Evolutionary conservation across 2,888 invertebrate species (phyloP), one percentile per base, ranked within the genome.

Genomic region (Cheilosia impressa): DNA sequence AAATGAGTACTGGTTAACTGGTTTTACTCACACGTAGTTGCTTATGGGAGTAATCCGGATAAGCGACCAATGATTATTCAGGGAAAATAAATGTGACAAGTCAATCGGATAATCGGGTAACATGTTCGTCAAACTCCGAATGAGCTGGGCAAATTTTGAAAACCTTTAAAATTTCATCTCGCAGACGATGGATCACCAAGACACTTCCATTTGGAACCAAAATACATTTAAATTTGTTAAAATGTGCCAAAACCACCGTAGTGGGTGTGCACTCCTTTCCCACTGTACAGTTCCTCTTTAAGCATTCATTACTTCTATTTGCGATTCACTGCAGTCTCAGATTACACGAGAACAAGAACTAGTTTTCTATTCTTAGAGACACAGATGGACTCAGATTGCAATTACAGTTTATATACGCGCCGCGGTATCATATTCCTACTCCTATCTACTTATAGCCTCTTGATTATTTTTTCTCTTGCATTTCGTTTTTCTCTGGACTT

Each of bases 261-360:
- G 52, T 17, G n/a, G 38, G 43, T 69, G 47, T 47, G 53, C 22
- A 52, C 52, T 13, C 13, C n/a, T 2, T 45, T 19, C 47, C 24
- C 65, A 58, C 41, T 45, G n/a, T n/a, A 19, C 58, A 27, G 72
- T 17, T 81, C 19, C 63, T 52, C 77, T 34, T 66, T 27, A 57
- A 57, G 60, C 52, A 57, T 60, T 69, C 79, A 84, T 84, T 84
- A 73, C 78, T 57, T 75, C 75, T 68, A 69, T 68, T 73, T 78
- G 75, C 76, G 65, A 38, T 27, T 76, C 71, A 65, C 68, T 75
- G 69, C 63, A 69, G 65, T 71, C 38, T 76, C 47, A 38, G 63
- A 58, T 76, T 76, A 71, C 66, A 50, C 73, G 24, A 73, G 83
- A 62, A 72, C 68, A 69, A 73, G 83, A 62, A 72, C 73, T 73